These are phyloP conservation scores for Channa maculata DNA, from an alignment of 2,113 vertebrate species.

Conservation along the genomic window DNA sequence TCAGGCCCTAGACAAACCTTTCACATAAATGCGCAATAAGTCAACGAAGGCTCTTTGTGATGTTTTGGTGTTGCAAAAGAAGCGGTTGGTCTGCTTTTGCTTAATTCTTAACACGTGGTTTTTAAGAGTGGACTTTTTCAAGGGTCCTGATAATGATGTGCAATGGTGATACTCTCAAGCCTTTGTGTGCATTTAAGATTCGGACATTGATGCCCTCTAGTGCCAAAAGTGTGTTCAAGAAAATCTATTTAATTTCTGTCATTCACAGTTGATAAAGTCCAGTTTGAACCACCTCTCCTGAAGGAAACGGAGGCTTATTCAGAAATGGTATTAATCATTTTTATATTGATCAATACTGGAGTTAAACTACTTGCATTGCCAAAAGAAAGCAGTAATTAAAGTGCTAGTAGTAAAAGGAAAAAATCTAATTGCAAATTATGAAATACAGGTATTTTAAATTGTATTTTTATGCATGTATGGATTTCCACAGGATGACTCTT, in stretches of 20 bases:
- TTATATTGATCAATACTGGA: not conserved
- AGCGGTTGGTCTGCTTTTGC: constrained; percentile 17
- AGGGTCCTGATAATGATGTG: constrained; percentile 19
- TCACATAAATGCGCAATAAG: constrained; percentile 16
- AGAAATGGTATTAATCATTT: constrained; percentile 87
- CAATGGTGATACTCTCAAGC: not conserved
- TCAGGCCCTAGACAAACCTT: constrained; percentile 38
- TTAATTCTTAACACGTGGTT: constrained; percentile 23
- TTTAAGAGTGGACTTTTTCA: constrained; percentile 10
- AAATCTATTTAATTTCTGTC: constrained; percentile 7
- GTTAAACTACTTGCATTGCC: not conserved
- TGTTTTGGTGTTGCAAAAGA: constrained; percentile 21
- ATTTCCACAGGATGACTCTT: constrained; percentile 87
- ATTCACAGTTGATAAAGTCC: constrained; percentile 92
- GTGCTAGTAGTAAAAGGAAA: not conserved
- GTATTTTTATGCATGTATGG: constrained; percentile 42
- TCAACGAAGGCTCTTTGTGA: constrained; percentile 1
- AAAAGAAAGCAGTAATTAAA: no score
- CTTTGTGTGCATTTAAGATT: constrained; percentile 35
- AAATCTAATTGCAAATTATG: not conserved
- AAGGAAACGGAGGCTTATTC: constrained; percentile 96
- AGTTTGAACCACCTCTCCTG: constrained; percentile 92
- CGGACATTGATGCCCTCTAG: constrained; percentile 67
- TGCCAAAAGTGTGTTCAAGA: constrained; percentile 36
- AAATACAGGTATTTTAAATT: not conserved